Conservation (phyloP, 2,888 invertebrate species). For the Teleiodes luculella region DNA sequence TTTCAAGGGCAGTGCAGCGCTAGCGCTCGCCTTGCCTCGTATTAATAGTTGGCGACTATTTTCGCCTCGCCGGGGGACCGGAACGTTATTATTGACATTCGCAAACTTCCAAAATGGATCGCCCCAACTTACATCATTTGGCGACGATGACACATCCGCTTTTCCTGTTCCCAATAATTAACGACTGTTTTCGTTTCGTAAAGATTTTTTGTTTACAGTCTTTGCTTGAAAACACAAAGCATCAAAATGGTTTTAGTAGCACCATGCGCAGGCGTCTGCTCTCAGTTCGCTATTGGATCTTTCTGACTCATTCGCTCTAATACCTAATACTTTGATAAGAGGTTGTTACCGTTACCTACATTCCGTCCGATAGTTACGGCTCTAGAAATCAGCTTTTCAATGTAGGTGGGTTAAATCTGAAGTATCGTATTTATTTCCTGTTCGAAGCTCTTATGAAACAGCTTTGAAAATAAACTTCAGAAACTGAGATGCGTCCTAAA, state of each 20-base stretch:
- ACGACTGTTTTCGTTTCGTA: neutral
- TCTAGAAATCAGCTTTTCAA: conserved; percentile 12
- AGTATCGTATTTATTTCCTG: neutral
- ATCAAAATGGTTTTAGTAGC: conserved; percentile 15
- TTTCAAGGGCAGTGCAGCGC: conserved; percentile 76
- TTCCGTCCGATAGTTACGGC: conserved; percentile 19
- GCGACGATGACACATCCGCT: conserved; percentile 7
- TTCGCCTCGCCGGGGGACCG: conserved; percentile 70
- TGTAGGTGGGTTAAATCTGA: neutral
- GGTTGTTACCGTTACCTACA: conserved; percentile 20
- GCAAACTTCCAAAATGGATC: conserved; percentile 61
- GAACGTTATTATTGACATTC: conserved; percentile 76
- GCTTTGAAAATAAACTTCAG: too few species aligned
- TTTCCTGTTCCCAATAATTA: conserved; percentile 8
- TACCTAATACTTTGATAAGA: conserved; percentile 24
- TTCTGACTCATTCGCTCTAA: conserved; percentile 23
- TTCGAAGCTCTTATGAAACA: too few species aligned
- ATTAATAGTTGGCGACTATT: conserved; percentile 77
- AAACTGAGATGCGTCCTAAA: too few species aligned
- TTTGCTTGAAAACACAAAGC: conserved; percentile 17
- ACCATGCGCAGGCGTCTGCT: neutral
- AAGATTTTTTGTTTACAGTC: neutral
- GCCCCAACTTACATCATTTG: conserved; percentile 48
- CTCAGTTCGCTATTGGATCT: conserved; percentile 14
- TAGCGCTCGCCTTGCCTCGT: conserved; percentile 67